Evolutionary conservation across 2,888 invertebrate species (phyloP).

Genomic region (Spodoptera littoralis): DNA sequence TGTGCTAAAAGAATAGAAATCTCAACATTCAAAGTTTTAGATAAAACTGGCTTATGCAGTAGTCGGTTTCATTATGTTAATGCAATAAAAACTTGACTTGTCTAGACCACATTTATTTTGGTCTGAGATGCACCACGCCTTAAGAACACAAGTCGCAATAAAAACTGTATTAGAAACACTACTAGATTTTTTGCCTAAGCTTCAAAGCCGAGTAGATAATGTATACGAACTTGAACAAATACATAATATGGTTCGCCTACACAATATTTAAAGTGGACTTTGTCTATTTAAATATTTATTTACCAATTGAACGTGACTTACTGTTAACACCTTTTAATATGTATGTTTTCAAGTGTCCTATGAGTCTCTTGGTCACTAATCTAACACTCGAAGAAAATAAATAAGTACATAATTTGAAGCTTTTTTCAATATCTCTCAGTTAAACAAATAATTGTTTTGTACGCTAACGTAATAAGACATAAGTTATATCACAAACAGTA

Average conservation of each 20-base stretch:
- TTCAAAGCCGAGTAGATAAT: constrained; percentile 10
- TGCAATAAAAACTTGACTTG: too few relatives aligned
- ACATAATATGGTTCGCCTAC: constrained; percentile 30
- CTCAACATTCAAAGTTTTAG: too few relatives aligned
- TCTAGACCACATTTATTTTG: too few relatives aligned
- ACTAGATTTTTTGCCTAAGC: constrained; percentile 25
- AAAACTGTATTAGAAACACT: constrained; percentile 5
- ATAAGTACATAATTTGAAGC: background rate
- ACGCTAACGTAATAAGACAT: constrained; percentile 17
- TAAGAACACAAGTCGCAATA: too few relatives aligned
- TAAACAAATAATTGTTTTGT: constrained; percentile 9
- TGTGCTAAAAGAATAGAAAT: too few relatives aligned
- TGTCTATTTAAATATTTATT: constrained; percentile 34
- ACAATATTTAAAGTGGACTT: constrained; percentile 25
- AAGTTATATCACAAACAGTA: background rate
- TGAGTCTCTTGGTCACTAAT: constrained; percentile 21
- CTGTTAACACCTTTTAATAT: constrained; percentile 26
- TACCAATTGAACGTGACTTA: constrained; percentile 23
- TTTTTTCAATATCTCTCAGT: constrained; percentile 8
- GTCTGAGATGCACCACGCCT: too few relatives aligned
- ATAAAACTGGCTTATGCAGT: too few relatives aligned
- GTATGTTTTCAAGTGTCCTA: constrained; percentile 32
- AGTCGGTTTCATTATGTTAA: too few relatives aligned
- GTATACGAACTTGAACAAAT: constrained; percentile 9
- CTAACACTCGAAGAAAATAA: constrained; percentile 5